A percentile compares a stretch with the other conserved stretches of the same genome.
These are phyloP conservation scores for Typhlomys cinereus DNA, from an alignment of 2,113 vertebrate genomes.

Conservation along the genomic window DNA sequence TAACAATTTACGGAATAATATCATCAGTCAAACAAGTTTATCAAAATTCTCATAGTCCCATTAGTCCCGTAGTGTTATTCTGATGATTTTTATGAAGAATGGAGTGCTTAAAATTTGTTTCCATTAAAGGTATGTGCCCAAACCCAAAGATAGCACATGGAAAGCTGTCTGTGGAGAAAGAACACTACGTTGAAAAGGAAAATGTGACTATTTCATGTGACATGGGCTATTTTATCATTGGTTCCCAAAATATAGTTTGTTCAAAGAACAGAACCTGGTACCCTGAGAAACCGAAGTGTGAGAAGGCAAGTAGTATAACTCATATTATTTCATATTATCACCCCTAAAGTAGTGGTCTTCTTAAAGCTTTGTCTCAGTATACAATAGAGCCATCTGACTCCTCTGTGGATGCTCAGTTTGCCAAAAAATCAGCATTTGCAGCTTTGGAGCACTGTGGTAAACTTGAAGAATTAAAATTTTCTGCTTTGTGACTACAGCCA, in stretches of 20 bases:
- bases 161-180: background rate
- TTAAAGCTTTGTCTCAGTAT: background rate
- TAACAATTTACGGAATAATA: too few species aligned
- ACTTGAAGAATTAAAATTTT: background rate
- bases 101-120: background rate
- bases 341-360: background rate
- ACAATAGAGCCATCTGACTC: background rate
- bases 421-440: background rate
- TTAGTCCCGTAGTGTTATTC: too few species aligned
- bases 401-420: background rate
- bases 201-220: slow-evolving; percentile 20
- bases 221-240: slow-evolving; percentile 11
- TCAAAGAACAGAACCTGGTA: slow-evolving; percentile 58
- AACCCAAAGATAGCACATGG: background rate
- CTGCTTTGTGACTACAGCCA: background rate
- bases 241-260: background rate
- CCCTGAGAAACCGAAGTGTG: slow-evolving; percentile 47
- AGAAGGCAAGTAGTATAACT: background rate
- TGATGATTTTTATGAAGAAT: background rate
- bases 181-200: background rate
- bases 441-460: background rate
- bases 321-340: too few species aligned
- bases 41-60: background rate
- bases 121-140: background rate
- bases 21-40: too few species aligned